These are phyloP conservation scores for Chiloscyllium plagiosum DNA, from an alignment of 2,113 vertebrate genomes.

Conservation along the genomic window DNA sequence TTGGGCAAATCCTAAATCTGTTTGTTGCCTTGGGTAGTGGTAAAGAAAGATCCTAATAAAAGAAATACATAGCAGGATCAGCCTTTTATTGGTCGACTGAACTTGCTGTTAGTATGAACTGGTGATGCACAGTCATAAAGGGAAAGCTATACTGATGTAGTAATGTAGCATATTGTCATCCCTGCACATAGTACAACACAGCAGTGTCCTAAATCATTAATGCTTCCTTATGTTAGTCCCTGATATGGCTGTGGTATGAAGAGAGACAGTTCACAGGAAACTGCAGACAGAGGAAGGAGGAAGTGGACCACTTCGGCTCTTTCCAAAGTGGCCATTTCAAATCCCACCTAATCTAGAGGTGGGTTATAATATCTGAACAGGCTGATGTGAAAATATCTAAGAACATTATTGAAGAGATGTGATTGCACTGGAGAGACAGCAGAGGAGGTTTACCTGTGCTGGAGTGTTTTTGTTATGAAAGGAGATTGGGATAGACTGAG, in stretches of 20 bases:
- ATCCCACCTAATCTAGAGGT: too few species aligned
- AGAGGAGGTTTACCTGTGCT: too few species aligned
- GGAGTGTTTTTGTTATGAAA: too few species aligned
- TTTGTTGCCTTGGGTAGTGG: background rate
- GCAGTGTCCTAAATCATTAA: background rate
- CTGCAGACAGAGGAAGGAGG: background rate
- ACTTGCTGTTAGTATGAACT: background rate
- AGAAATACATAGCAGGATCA: background rate
- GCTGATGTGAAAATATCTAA: too few species aligned
- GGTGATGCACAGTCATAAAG: background rate
- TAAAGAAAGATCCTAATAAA: background rate
- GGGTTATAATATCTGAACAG: too few species aligned
- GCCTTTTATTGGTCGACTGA: background rate
- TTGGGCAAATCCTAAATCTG: background rate
- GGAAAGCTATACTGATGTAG: background rate
- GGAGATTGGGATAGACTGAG: too few species aligned
- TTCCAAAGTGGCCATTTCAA: background rate
- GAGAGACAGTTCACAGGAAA: background rate
- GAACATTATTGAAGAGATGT: too few species aligned
- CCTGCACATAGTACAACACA: background rate
- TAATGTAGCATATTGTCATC: background rate
- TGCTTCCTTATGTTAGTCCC: background rate
- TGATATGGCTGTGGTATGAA: background rate
- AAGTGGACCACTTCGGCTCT: background rate
- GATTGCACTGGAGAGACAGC: too few species aligned